Evolutionary conservation across 2,888 invertebrate genomes (phyloP).

Genomic region (Acanthosepion lycidas): DNA sequence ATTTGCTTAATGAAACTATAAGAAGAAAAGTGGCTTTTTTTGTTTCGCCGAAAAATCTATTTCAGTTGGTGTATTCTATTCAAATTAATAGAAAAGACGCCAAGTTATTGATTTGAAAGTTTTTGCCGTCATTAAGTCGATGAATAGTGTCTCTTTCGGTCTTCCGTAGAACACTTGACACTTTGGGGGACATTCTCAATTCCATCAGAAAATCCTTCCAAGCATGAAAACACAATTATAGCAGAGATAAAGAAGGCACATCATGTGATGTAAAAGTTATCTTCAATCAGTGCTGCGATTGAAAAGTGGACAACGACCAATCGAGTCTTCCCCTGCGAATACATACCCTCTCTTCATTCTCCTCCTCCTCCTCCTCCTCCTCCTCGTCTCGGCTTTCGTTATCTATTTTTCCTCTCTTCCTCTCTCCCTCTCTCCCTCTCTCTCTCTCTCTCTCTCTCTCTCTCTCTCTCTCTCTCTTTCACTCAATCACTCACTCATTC

Average conservation of each 20-base stretch:
- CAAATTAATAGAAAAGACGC: too few species aligned
- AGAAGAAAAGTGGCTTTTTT: too few species aligned
- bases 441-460: neutral
- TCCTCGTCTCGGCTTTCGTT: neutral
- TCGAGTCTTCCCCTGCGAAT: neutral
- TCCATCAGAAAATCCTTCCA: neutral
- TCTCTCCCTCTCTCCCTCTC: neutral
- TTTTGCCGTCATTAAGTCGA: neutral
- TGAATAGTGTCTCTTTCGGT: neutral
- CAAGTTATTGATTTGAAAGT: too few species aligned
- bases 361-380: neutral
- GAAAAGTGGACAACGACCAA: slow-evolving; percentile 20
- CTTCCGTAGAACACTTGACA: neutral
- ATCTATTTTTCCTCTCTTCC: neutral
- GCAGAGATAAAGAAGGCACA: slow-evolving; percentile 17
- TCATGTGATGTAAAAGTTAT: neutral
- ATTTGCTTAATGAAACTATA: too few species aligned
- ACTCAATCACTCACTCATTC: too few species aligned
- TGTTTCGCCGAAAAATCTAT: too few species aligned
- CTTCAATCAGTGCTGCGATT: neutral
- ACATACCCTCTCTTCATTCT: neutral
- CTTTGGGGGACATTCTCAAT: neutral
- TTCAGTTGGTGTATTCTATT: too few species aligned
- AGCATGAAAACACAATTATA: neutral
- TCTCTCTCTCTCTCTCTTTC: neutral